Base-by-base conservation (phyloP, 2,797 vertebrate genomes). In the Amniataba percoides region DNA sequence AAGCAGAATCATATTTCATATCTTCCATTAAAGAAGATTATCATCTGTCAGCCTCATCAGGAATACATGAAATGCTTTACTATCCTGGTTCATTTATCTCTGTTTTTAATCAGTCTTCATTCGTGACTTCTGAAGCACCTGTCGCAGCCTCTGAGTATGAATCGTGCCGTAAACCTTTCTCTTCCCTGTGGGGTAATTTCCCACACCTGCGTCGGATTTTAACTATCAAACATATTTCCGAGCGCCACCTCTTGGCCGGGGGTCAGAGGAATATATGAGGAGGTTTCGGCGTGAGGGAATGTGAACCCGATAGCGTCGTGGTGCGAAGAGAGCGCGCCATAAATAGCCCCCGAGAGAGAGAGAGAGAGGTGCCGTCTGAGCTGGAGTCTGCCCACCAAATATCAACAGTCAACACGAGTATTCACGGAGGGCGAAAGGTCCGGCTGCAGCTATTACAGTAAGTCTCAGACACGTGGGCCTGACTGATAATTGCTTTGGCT, bases 361-460 rank as follows among this genome's bases (percentile, higher is more conserved):
- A 27, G 18, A 19, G 71, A 72, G 63, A 71, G 40, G 45, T 57
- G 51, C 40, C 11, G 57, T 52, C 81, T 77, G 84, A 80, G 64
- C 58, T 80, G 53, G 72, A 82, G 74, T 79, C 78, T 79, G 60
- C 62, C 46, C 81, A 85, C 83, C 70, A 87, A 88, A 89, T 86
- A 83, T 82, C 71, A 34, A 75, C 80, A 70, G 74, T 70, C 64
- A 14, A 71, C 78, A 82, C 31, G 39, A 83, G 64, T 19, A 67
- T 74, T 72, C 85, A 70, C 45, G 71, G 57, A 64, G 51, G 34
- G 43, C 58, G n/a, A 53, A 60, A 58, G 55, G 56, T 63, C 60
- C 3, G 46, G 34, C 48, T 25, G 0, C 1, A 16, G 2, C 6
- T 10, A 14, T 48, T 16, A 21, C 31, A 56, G 70, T 42, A 12